A percentile compares a stretch with the other conserved stretches of the same genome.
phyloP scores from a whole-genome alignment of 2,888 invertebrate species.

The Macaria liturata region DNA sequence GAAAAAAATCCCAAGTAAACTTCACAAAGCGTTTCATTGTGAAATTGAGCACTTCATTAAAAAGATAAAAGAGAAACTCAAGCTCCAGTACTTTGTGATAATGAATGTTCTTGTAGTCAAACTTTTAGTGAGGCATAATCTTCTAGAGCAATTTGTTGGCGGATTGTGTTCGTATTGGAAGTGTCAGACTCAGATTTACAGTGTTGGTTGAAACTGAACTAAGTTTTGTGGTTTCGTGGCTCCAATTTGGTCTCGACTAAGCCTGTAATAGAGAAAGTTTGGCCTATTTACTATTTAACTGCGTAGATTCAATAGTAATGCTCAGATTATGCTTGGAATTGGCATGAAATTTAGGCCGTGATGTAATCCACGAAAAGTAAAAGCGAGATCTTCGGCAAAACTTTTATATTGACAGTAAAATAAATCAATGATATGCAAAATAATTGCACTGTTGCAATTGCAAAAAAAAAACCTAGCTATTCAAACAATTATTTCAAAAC shows the following conservation, averaged over 20 bases:
- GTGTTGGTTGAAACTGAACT: background rate
- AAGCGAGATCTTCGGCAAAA: no score
- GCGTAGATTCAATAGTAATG: no score
- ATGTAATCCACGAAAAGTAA: no score
- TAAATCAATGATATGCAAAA: no score
- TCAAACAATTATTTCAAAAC: no score
- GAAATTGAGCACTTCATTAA: conserved; percentile 49
- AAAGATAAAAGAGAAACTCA: conserved; percentile 49
- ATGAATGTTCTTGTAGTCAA: conserved; percentile 32
- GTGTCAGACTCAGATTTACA: background rate
- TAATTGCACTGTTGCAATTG: no score
- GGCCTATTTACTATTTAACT: conserved; percentile 18
- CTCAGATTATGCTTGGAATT: no score
- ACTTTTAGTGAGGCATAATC: background rate
- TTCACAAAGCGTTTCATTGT: conserved; percentile 35
- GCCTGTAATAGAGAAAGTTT: conserved; percentile 24
- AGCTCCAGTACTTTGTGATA: conserved; percentile 36
- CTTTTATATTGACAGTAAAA: no score
- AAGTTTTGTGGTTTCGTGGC: conserved; percentile 18
- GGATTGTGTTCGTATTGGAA: background rate
- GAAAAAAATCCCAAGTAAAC: conserved; percentile 13
- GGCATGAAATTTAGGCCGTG: no score
- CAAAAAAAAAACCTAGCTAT: no score
- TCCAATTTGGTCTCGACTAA: conserved; percentile 20
- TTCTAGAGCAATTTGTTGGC: background rate